phyloP scores from a whole-genome alignment of 1,140 invertebrate species.

The Bombus waltoni region DNA sequence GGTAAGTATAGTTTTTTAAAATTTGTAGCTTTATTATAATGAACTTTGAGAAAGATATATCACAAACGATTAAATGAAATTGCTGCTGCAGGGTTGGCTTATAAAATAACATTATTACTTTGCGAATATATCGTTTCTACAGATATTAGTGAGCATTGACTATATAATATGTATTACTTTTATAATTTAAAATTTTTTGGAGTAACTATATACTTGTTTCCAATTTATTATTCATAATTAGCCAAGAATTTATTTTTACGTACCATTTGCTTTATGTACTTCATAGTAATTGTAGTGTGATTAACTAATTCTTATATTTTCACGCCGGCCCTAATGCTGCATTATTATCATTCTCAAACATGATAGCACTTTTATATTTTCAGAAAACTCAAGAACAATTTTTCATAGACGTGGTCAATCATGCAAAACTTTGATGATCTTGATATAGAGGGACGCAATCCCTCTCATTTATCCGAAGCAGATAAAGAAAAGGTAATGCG shows the following conservation, averaged over 20 bases:
- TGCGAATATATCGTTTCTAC: neutral
- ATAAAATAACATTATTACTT: neutral
- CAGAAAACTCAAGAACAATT: slow-evolving; percentile 68
- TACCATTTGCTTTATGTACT: neutral
- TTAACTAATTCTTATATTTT: neutral
- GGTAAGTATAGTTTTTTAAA: slow-evolving; percentile 51
- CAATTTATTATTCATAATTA: slow-evolving; percentile 12
- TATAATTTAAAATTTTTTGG: neutral
- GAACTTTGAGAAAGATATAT: neutral
- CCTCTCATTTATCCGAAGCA: slow-evolving; percentile 79
- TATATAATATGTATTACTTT: neutral
- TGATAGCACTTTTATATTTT: slow-evolving; percentile 70
- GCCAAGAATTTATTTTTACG: neutral
- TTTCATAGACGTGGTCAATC: slow-evolving; percentile 49
- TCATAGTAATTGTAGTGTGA: neutral
- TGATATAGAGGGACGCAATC: slow-evolving; percentile 81
- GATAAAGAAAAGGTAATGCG: slow-evolving; percentile 81
- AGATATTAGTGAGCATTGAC: neutral
- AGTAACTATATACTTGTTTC: neutral
- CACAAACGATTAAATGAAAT: neutral
- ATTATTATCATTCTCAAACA: slow-evolving; percentile 3
- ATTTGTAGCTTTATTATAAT: slow-evolving; percentile 37
- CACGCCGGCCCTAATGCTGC: slow-evolving; percentile 36
- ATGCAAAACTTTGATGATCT: slow-evolving; percentile 83
- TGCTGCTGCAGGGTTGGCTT: slow-evolving; percentile 47